Percentiles rank a stretch among this genome's conserved stretches.
These are phyloP conservation scores for Poicephalus meyeri DNA, from an alignment of 2,113 vertebrate genomes.

Conservation along the genomic window DNA sequence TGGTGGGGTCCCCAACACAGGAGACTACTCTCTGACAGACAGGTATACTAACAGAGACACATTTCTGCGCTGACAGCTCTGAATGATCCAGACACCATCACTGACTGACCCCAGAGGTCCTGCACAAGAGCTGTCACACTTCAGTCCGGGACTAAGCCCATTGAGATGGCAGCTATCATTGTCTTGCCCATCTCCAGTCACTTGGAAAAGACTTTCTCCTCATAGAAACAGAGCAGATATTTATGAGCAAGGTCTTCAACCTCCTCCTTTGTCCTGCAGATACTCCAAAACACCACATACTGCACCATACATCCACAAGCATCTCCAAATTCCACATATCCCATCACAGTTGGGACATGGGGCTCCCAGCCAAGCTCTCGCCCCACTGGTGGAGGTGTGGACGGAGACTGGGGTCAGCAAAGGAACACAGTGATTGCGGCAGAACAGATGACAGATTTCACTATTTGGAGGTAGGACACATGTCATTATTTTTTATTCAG, in stretches of 20 bases:
- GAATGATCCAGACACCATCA: background rate
- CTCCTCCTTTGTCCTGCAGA: background rate
- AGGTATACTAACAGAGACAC: background rate
- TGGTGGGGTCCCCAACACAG: background rate
- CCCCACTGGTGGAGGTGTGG: background rate
- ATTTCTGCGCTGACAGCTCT: background rate
- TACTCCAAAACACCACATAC: background rate
- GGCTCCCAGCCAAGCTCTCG: background rate
- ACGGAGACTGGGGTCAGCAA: background rate
- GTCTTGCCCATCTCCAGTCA: background rate
- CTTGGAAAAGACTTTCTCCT: background rate
- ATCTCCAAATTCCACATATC: background rate
- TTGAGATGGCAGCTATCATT: background rate
- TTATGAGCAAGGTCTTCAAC: background rate
- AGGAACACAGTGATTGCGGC: background rate
- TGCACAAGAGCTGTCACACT: background rate
- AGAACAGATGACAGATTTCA: background rate
- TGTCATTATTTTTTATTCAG: background rate
- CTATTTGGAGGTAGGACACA: background rate
- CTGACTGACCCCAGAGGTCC: background rate
- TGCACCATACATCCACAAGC: background rate
- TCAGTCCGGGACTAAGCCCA: background rate
- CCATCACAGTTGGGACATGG: fast-evolving
- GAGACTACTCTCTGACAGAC: background rate
- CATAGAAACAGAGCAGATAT: background rate